Percentiles rank a stretch among this genome's conserved stretches.
Conservation (phyloP, 2,888 invertebrate species). For the Muscina levida region DNA sequence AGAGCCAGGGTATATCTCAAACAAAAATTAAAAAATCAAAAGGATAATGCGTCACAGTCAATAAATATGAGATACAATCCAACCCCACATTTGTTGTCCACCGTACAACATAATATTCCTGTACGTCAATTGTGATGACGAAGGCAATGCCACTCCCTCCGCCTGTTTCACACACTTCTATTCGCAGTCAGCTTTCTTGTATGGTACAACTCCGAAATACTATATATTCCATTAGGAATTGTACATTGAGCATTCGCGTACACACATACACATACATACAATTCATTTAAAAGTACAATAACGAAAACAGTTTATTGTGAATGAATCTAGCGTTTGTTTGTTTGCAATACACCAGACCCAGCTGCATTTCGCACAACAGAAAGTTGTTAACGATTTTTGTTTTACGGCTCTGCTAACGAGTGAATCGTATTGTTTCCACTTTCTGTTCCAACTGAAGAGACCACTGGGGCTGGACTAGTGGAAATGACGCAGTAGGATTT, state of each 20-base stretch:
- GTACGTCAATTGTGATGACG: no score
- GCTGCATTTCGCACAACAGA: conserved; percentile 11
- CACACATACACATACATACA: neutral
- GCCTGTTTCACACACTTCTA: neutral
- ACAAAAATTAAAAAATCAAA: no score
- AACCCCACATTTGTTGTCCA: no score
- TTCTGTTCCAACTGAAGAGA: neutral
- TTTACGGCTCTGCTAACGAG: conserved; percentile 12
- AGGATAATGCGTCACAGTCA: no score
- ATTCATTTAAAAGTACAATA: conserved; percentile 14
- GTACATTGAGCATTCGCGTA: neutral
- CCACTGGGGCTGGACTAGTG: conserved; percentile 16
- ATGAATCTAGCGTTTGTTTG: conserved; percentile 11
- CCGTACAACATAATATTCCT: no score
- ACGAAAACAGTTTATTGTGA: conserved; percentile 36
- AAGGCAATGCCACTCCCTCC: conserved; percentile 4
- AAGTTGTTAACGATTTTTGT: conserved; percentile 41
- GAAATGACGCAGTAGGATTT: neutral
- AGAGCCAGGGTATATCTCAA: no score
- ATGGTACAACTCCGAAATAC: conserved; percentile 19
- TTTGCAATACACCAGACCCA: conserved; percentile 11
- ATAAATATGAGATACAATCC: no score
- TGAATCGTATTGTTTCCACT: neutral
- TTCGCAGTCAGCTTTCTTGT: conserved; percentile 1
- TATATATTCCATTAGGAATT: conserved; percentile 32